Conservation (phyloP, 2,113 vertebrate genomes). For the Conger conger region DNA sequence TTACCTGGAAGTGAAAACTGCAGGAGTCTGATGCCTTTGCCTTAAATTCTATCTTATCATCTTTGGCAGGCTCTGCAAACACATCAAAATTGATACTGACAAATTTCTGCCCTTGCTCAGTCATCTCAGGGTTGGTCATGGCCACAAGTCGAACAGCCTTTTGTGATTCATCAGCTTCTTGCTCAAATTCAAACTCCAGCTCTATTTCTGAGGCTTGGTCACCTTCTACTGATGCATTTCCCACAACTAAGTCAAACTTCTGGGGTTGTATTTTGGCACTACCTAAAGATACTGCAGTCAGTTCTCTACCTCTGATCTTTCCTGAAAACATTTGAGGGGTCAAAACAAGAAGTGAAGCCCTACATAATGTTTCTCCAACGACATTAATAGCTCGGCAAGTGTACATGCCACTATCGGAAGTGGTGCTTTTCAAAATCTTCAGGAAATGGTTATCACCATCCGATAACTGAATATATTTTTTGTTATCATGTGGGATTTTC, state of each 20-base stretch:
- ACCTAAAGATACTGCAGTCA: constrained; percentile 59
- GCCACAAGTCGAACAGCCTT: constrained; percentile 73
- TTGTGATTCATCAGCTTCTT: constrained; percentile 69
- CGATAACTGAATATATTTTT: constrained; percentile 76
- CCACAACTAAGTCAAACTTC: constrained; percentile 75
- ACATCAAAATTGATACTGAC: constrained; percentile 79
- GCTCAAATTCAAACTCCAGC: constrained; percentile 81
- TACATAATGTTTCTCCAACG: constrained; percentile 85
- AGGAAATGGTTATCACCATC: constrained; percentile 85
- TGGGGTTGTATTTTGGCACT: constrained; percentile 64
- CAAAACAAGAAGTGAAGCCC: constrained; percentile 76
- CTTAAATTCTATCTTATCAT: constrained; percentile 79
- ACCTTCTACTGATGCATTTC: constrained; percentile 64
- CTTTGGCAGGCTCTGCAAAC: constrained; percentile 75
- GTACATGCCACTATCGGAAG: constrained; percentile 82
- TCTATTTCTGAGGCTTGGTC: constrained; percentile 81
- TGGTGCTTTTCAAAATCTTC: constrained; percentile 71
- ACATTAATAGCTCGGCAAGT: constrained; percentile 81
- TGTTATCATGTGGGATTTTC: constrained; percentile 71
- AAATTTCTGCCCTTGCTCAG: constrained; percentile 71
- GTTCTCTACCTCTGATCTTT: constrained; percentile 57
- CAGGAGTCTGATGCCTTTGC: constrained; percentile 80
- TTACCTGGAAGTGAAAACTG: constrained; percentile 88
- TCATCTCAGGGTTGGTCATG: constrained; percentile 67
- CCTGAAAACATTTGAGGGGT: constrained; percentile 60